A percentile compares a stretch with the other conserved stretches of the same genome.
Evolutionary conservation across 92 coral and sea anemone genomes (phyloP).

Genomic region (Zoanthus solanderi): DNA sequence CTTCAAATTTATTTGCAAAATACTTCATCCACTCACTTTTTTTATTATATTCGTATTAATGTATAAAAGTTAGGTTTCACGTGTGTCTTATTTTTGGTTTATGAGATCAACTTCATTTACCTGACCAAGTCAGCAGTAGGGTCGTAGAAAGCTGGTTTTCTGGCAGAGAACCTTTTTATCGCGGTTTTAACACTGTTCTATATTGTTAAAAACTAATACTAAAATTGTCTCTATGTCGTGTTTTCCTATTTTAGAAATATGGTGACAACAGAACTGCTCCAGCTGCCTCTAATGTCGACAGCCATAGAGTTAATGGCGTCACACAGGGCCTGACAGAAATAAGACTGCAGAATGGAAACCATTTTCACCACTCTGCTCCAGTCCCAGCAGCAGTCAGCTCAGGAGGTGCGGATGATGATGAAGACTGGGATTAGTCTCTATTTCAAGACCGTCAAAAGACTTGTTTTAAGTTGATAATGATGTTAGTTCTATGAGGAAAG

Average conservation of each 20-base stretch:
- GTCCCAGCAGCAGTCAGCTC: slow-evolving; percentile 4
- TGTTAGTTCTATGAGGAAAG: background rate
- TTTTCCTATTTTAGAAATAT: slow-evolving; percentile 11
- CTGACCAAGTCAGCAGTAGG: too few species aligned
- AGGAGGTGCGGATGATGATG: slow-evolving; percentile 33
- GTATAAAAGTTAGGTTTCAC: too few species aligned
- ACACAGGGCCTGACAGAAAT: slow-evolving; percentile 4
- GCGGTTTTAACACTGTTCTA: too few species aligned
- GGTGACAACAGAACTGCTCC: background rate
- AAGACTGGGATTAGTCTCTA: slow-evolving; percentile 32
- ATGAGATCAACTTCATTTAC: too few species aligned
- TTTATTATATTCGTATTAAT: too few species aligned
- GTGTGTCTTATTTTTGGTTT: too few species aligned
- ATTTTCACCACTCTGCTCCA: slow-evolving; percentile 7
- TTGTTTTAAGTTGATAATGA: background rate
- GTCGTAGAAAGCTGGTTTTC: too few species aligned
- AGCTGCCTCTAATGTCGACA: background rate
- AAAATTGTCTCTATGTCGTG: too few species aligned
- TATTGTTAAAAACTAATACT: too few species aligned
- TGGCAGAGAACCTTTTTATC: too few species aligned
- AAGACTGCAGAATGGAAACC: background rate
- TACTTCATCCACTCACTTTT: too few species aligned
- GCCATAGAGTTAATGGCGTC: background rate
- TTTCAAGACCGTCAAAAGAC: background rate
- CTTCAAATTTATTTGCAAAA: too few species aligned